Percentiles rank a stretch among this genome's conserved stretches.
Conservation (phyloP, 1,140 invertebrate species). For the Eufriesea mexicana region DNA sequence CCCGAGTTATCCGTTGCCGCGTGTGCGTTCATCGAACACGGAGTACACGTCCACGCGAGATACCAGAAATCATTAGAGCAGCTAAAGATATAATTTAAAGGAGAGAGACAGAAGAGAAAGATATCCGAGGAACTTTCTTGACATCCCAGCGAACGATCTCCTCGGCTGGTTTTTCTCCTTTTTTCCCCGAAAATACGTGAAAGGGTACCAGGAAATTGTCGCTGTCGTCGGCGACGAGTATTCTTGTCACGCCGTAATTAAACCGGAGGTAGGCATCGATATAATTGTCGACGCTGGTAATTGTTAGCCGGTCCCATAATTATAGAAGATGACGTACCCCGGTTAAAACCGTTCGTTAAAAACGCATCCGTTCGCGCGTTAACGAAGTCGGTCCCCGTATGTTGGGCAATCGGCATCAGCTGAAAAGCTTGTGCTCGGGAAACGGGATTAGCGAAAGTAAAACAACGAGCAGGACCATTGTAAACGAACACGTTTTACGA, state of each 20-base stretch:
- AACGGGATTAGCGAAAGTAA: slow-evolving; percentile 57
- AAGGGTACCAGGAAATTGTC: neutral
- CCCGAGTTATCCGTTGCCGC: neutral
- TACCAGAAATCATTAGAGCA: slow-evolving; percentile 1
- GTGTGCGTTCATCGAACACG: neutral
- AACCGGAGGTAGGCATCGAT: slow-evolving; percentile 19
- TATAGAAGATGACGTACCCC: neutral
- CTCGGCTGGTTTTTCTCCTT: neutral
- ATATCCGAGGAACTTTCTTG: neutral
- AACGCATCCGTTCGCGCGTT: slow-evolving; percentile 17
- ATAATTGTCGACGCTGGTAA: slow-evolving; percentile 4
- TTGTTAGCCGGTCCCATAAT: slow-evolving; percentile 30
- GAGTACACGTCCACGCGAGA: neutral
- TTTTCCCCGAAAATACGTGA: neutral
- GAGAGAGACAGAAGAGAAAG: neutral
- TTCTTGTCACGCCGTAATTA: neutral
- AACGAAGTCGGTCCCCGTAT: slow-evolving; percentile 2
- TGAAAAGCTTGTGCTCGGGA: slow-evolving; percentile 45
- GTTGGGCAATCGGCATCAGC: slow-evolving; percentile 40
- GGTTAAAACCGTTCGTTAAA: slow-evolving; percentile 10
- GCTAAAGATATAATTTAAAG: slow-evolving; percentile 13
- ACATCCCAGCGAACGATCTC: neutral
- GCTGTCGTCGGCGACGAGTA: neutral
- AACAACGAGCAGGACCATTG: slow-evolving; percentile 33
- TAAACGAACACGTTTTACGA: slow-evolving; percentile 47